Base-by-base conservation (phyloP, 1,140 invertebrate genomes). In the Yoshiicerus persimilis region DNA sequence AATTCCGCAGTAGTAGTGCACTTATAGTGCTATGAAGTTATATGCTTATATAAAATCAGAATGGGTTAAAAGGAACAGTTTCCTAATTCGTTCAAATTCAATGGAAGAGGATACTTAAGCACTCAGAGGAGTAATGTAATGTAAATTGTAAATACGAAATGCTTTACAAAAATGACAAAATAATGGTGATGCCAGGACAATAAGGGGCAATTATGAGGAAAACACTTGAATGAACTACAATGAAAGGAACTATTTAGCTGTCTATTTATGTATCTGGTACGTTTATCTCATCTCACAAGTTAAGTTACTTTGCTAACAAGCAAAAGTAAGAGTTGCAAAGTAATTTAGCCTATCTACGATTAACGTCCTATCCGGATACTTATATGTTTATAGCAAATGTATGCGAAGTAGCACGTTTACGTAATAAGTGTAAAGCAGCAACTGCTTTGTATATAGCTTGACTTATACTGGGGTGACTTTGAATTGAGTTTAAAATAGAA, bases 101-200 rank as follows among this genome's bases (percentile, higher is more conserved):
- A 85, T 41, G 30, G 56, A 64, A 47, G 30, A 36, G 34, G 47
- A 20, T 25, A 27, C 27, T 64, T 86, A 62, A 25, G 36, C 86
- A 62, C 86, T 70, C 62, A 75, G 34, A 80, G 27, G 34, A 80
- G 32, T 80, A 80, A 80, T 70, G 64, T 70, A 70, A 70, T 80
- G 75, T 80, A 80, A 80, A 80, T 80, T 27, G 66, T 70, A 70
- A 70, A 80, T 38, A 80, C 32, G 30, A 80, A 36, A 36, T 38
- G 16, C 30, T 80, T 80, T 11, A 16, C 75, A 75, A 86, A 86
- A 86, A 86, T 36, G 85, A 86, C 41, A 38, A 64, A 86, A 86
- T 86, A 86, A 86, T 86, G 13, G 36, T 34, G 34, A 38, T 86
- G 64, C 34, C 27, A 39, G 86, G 66, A 86, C 86, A 86, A 86